phyloP scores from a whole-genome alignment of 2,888 invertebrate species.

The Pinctada fucata region DNA sequence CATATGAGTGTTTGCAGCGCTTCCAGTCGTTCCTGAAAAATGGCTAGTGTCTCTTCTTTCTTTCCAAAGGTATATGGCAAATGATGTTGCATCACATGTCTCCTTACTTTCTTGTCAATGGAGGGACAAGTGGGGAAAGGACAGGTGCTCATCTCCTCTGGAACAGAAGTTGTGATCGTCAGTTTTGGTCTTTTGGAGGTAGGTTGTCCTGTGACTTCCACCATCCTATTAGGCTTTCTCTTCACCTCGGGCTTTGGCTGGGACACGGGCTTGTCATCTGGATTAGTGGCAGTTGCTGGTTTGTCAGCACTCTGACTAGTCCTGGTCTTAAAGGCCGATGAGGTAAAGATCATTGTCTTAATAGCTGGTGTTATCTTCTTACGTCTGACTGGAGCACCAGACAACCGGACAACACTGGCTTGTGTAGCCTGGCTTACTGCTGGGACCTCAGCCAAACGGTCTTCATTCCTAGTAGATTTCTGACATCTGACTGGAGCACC shows the following conservation, averaged over 20 bases:
- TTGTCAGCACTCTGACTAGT: neutral
- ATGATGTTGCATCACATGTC: neutral
- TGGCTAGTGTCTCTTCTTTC: too few relatives aligned
- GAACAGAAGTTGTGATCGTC: neutral
- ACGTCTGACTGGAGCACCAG: too few relatives aligned
- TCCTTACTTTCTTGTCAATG: conserved; percentile 4
- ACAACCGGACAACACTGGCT: too few relatives aligned
- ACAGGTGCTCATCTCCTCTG: neutral
- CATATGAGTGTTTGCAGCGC: too few relatives aligned
- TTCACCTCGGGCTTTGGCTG: neutral
- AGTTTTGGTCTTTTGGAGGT: neutral
- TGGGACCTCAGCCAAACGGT: too few relatives aligned
- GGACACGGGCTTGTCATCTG: neutral
- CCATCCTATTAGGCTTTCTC: neutral
- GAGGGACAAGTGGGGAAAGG: conserved; percentile 2
- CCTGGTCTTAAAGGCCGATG: neutral
- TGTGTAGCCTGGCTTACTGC: too few relatives aligned
- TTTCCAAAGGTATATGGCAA: neutral
- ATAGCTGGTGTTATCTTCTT: neutral
- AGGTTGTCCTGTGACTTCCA: neutral
- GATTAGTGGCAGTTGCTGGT: neutral
- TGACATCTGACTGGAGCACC: too few relatives aligned
- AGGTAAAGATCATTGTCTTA: neutral
- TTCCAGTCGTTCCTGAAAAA: too few relatives aligned
- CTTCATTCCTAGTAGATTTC: too few relatives aligned